A percentile compares a stretch with the other conserved stretches of the same genome.
These are phyloP conservation scores for Oreochromis mossambicus DNA, from an alignment of 2,797 vertebrate genomes.

Conservation along the genomic window DNA sequence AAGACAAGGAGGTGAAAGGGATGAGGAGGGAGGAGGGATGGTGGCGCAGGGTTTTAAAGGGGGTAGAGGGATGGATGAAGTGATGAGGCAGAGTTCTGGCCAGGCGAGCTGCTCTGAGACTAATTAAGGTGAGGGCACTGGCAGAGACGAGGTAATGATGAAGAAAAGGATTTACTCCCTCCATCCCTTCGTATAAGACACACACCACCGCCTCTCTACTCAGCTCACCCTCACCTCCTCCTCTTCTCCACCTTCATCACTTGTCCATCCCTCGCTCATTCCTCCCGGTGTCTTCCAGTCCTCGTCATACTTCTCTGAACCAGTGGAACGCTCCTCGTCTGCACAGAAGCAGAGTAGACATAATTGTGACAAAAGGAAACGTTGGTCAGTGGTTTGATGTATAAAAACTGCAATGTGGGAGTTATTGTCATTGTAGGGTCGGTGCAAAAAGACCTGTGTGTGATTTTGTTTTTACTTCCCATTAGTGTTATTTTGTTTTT, in stretches of 20 bases:
- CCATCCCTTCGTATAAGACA: constrained; percentile 55
- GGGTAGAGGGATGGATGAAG: constrained; percentile 42
- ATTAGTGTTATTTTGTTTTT: background rate
- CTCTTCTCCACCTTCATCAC: background rate
- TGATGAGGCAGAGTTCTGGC: constrained; percentile 64
- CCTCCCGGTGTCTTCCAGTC: background rate
- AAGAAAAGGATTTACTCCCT: constrained; percentile 80
- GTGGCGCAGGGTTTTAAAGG: background rate
- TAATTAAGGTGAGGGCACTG: constrained; percentile 80
- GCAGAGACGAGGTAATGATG: constrained; percentile 79
- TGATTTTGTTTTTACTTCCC: background rate
- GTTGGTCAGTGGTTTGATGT: background rate
- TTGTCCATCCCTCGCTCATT: background rate
- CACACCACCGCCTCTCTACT: constrained; percentile 50
- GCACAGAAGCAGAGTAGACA: background rate
- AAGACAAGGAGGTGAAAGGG: constrained; percentile 53
- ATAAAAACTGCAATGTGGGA: background rate
- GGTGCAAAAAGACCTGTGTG: background rate
- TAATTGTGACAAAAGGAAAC: background rate
- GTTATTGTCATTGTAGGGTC: background rate
- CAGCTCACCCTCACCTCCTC: constrained; percentile 31
- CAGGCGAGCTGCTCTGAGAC: constrained; percentile 77
- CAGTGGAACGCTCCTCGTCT: background rate
- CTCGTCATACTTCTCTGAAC: background rate
- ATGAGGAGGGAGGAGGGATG: constrained; percentile 23